Base-by-base conservation (phyloP, 2,888 invertebrate genomes). In the Limnephilus marmoratus region DNA sequence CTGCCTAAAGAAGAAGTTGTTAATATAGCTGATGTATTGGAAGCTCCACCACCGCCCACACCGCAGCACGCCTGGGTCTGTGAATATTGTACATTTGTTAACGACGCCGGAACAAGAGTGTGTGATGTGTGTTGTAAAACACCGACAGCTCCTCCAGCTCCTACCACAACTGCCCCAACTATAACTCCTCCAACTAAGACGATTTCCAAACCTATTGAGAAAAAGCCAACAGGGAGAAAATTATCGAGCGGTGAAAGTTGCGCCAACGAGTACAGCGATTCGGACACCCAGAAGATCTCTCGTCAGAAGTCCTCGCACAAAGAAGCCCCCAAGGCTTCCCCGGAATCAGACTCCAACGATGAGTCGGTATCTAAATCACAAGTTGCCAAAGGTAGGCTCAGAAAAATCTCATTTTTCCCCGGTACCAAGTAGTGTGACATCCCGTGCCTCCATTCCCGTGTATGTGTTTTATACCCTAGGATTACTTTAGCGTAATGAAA, bases 71-170 rank as follows among this genome's bases (percentile, higher is more conserved):
- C 97, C 91, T 99, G 99, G 99, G 97, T 98, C 94, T 99, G 99
- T 95, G 98, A 98, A 94, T 98, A 98, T 94, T 99, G 99, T 94
- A 99, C 99, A 0, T 98, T 97, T 94, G 97, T 98, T 4, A 99
- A 99, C 94, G 97, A 98, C 93, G 96, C 98, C 0, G 98, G 97
- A 34, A 97, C 97, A 0, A 97, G 97, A 94, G 98, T 99, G 81
- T 99, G 99, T 94, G 96, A 97, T 24, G 97, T 99, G 90, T 99
- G 99, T 94, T 99, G 98, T 94, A 98, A 98, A 94, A 99, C 99
- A 0, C 97, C 97, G 0, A 96, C 96, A 18, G 94, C 95, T 15
- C 95, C 94, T 82, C 95, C 96, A 15, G 94, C 94, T 91, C 94
- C 94, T 29, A 94, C 95, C 31, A 41, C 88, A 49, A 90, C 45